Evolutionary conservation across 2,888 invertebrate species (phyloP).

Genomic region (Ophioninae sp.): DNA sequence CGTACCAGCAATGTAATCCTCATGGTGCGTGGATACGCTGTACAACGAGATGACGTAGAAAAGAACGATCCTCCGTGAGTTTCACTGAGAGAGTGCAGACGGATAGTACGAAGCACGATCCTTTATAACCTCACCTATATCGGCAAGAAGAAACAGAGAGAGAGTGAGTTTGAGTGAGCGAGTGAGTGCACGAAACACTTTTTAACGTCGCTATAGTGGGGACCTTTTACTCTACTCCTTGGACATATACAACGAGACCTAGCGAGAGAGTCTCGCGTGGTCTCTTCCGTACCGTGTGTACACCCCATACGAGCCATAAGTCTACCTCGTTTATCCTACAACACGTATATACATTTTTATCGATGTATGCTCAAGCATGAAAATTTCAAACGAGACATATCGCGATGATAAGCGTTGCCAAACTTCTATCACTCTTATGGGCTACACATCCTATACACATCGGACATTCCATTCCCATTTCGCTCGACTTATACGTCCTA

Average conservation of each 20-base stretch:
- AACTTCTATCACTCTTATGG: constrained; percentile 52
- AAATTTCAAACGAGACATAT: constrained; percentile 14
- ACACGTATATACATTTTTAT: constrained; percentile 6
- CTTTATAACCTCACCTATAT: constrained; percentile 80
- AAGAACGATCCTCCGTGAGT: constrained; percentile 77
- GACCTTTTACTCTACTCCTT: constrained; percentile 65
- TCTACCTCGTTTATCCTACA: background rate
- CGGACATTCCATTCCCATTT: constrained; percentile 2
- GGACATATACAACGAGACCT: constrained; percentile 40
- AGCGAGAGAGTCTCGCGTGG: constrained; percentile 51
- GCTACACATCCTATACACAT: background rate
- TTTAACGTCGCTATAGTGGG: constrained; percentile 74
- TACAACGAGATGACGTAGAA: constrained; percentile 61
- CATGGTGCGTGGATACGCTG: constrained; percentile 73
- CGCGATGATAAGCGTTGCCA: constrained; percentile 70
- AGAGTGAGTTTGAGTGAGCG: constrained; percentile 10
- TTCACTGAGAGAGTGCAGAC: constrained; percentile 80
- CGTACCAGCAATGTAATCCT: constrained; percentile 79
- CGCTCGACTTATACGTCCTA: constrained; percentile 3
- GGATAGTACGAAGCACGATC: constrained; percentile 77
- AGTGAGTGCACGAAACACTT: constrained; percentile 49
- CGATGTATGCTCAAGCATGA: background rate
- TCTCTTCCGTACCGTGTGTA: constrained; percentile 49
- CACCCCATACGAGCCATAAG: constrained; percentile 3
- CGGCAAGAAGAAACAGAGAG: constrained; percentile 42